Percentiles rank a stretch among this genome's conserved stretches.
phyloP scores from a whole-genome alignment of 2,797 vertebrate species.

The Trachops cirrhosus region DNA sequence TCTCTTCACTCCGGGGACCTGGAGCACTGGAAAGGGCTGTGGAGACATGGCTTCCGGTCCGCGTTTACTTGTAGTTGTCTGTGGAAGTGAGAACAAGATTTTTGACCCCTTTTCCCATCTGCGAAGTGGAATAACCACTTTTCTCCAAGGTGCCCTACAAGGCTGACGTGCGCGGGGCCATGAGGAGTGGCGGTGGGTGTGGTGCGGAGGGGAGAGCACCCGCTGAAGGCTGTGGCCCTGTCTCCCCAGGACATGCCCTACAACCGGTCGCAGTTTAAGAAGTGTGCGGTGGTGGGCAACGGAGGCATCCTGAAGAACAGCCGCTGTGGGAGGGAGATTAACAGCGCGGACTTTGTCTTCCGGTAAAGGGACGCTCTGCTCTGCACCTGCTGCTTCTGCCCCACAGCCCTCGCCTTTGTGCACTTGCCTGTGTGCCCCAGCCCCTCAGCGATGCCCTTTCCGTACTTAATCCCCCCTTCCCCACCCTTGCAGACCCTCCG shows the following conservation, averaged over 20 bases:
- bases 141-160: neutral
- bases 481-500: neutral
- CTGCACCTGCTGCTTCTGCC: neutral
- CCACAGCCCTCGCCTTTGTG: rapidly evolving
- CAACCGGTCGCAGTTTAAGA: constrained; percentile 97
- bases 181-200: neutral
- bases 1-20: neutral
- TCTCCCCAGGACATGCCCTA: constrained; percentile 95
- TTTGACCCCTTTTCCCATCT: neutral
- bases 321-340: constrained; percentile 95
- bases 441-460: neutral
- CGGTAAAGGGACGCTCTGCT: constrained; percentile 84
- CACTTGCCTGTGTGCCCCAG: neutral
- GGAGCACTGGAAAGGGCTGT: neutral
- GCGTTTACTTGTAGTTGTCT: neutral
- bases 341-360: constrained; percentile 96
- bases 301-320: constrained; percentile 99
- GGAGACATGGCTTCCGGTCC: neutral
- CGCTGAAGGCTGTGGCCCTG: neutral
- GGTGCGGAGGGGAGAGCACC: neutral
- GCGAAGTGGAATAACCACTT: neutral
- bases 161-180: rapidly evolving
- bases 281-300: constrained; percentile 96
- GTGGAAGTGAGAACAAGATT: neutral
- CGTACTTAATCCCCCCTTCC: rapidly evolving